phyloP scores from a whole-genome alignment of 2,113 vertebrate genomes.

The Helogale parvula region DNA sequence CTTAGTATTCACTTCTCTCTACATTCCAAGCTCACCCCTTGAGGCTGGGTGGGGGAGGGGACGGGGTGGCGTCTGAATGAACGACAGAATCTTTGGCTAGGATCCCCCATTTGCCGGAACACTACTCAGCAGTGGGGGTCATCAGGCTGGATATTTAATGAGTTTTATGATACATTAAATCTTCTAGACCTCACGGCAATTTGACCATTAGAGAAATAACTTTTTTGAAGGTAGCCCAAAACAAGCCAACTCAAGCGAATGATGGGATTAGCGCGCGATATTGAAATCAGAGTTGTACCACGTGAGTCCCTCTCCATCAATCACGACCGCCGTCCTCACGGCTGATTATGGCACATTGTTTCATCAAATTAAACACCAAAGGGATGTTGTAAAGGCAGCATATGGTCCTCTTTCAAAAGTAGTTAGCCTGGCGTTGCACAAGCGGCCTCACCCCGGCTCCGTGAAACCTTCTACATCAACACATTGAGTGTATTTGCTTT shows the following conservation, averaged over 20 bases:
- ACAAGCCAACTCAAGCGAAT: constrained; percentile 78
- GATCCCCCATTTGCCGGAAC: neutral
- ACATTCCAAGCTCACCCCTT: neutral
- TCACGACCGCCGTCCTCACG: constrained; percentile 80
- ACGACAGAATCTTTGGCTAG: neutral
- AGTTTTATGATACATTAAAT: constrained; percentile 62
- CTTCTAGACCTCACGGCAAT: constrained; percentile 63
- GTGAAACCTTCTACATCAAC: constrained; percentile 71
- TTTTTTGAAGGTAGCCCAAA: constrained; percentile 73
- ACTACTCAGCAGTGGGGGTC: accelerated
- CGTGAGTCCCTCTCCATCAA: constrained; percentile 78
- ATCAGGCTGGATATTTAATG: neutral
- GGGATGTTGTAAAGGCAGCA: constrained; percentile 82
- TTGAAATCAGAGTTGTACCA: constrained; percentile 76
- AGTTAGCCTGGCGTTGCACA: constrained; percentile 79
- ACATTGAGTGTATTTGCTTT: constrained; percentile 73
- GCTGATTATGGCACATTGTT: constrained; percentile 85
- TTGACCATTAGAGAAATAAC: constrained; percentile 66
- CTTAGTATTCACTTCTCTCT: neutral
- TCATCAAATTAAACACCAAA: constrained; percentile 86
- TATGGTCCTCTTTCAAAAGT: constrained; percentile 84
- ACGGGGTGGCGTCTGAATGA: neutral
- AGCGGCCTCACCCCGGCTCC: constrained; percentile 62
- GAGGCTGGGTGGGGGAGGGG: neutral
- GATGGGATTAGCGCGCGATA: constrained; percentile 81